Evolutionary conservation across 2,797 vertebrate genomes (phyloP).

Genomic region (Rhodeus uyekii): DNA sequence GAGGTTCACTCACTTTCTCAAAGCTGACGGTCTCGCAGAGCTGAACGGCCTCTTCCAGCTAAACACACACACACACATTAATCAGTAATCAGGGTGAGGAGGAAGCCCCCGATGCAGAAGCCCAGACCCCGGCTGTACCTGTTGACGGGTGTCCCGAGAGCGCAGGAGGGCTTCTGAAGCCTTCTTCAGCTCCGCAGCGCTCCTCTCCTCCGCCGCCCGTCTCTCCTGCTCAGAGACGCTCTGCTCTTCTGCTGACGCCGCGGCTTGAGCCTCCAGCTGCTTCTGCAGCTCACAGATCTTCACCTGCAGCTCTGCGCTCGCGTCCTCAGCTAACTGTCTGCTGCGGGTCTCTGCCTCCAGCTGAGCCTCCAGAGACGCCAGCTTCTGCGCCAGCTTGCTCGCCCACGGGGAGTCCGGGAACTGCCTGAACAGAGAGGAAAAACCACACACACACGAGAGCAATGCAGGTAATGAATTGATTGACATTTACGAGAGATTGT

Average conservation of each 20-base stretch:
- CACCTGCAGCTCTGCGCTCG: neutral
- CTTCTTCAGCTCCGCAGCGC: slow-evolving; percentile 56
- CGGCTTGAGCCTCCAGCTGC: slow-evolving; percentile 58
- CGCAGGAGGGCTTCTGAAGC: slow-evolving; percentile 47
- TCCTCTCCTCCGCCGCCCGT: slow-evolving; percentile 54
- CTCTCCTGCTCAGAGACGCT: slow-evolving; percentile 64
- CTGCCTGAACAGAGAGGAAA: neutral
- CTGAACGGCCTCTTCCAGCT: slow-evolving; percentile 76
- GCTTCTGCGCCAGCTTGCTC: slow-evolving; percentile 58
- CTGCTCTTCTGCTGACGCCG: slow-evolving; percentile 8
- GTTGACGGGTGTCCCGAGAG: neutral
- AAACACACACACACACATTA: slow-evolving; percentile 58
- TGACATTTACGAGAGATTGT: too few species aligned
- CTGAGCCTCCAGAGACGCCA: slow-evolving; percentile 66
- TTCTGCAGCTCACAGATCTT: too few species aligned
- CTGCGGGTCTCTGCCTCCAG: slow-evolving; percentile 55
- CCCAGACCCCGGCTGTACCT: too few species aligned
- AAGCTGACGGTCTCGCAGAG: slow-evolving; percentile 79
- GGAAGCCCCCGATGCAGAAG: too few species aligned
- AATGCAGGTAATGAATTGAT: too few species aligned
- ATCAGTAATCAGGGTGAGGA: too few species aligned
- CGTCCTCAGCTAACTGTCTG: slow-evolving; percentile 35
- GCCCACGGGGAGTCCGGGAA: slow-evolving; percentile 27
- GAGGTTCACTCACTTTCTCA: slow-evolving; percentile 78
- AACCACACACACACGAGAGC: too few species aligned